Base-by-base conservation (phyloP, 1,140 invertebrate species). In the Aricia agestis region DNA sequence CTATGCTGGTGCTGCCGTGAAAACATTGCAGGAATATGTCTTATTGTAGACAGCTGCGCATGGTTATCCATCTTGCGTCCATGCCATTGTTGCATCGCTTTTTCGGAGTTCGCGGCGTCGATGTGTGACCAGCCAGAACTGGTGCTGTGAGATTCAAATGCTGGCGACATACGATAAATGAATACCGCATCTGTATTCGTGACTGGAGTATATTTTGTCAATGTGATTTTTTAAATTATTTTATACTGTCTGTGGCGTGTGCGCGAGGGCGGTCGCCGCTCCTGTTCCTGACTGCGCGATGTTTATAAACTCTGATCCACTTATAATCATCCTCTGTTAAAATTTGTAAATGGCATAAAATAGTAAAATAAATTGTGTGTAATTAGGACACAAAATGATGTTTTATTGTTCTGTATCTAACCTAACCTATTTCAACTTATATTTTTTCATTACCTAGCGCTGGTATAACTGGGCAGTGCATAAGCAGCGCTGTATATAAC, bases 291-390 rank as follows among this genome's bases (percentile, higher is more conserved):
- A 86, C 85, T 81, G 86, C 19, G 36, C 76, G 76, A 85, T 81
- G 80, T 84, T 82, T 80, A 80, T 80, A 77, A 83, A 84, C 73
- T 80, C 73, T 83, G 76, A 81, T 71, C 81, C 79, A 52, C 78
- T 86, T 88, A 80, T 88, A 86, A 89, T 84, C 84, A 86, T 87
- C 84, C 79, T 89, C 84, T 86, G 86, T 91, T 91, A 86, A 83
- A 84, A 84, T 86, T 89, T 89, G 84, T 85, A 89, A 83, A 87
- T 87, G 82, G 80, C 86, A 87, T 87, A 87, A 86, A 85, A 87
- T 90, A 91, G 83, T 81, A 76, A 80, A 90, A 90, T 89, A 88
- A 86, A 85, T 82, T 89, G 87, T 89, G 88, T 90, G 87, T 90
- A 89, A 88, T 80, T 89, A 90, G 89, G 78, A 87, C 82, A 84